Evolutionary conservation across 2,797 vertebrate species (phyloP), one percentile per base, ranked within the genome.

Genomic region (Artibeus lituratus): DNA sequence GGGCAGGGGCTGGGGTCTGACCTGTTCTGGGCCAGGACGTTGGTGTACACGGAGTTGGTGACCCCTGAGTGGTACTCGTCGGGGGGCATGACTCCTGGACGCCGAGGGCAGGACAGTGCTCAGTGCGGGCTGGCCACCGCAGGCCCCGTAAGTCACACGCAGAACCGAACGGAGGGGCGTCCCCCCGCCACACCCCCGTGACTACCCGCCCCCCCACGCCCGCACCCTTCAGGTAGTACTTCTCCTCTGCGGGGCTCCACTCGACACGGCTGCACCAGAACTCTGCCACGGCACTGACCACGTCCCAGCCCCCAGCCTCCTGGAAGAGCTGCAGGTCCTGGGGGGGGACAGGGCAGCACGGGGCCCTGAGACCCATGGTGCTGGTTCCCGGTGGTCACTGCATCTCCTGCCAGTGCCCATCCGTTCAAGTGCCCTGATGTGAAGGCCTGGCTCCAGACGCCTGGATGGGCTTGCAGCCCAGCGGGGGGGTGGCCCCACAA

Each of bases 191-290:
- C 8, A 1, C 16, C 5, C n/a, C 82, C 37, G 0, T 2, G 22
- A 55, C 24, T 14, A 47, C 0, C 18, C 11, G 1, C 19, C 35
- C 6, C 18, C 4, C 26, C 69, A 0, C 0, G 65, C 32, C 21
- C 69, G 69, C 94, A 99, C 99, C 99, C 97, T 69, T 98, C 86
- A 99, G 98, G 87, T 99, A 99, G 97, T 99, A 99, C 84, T 98
- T 98, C 65, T 98, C 97, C 62, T 99, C 99, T 29, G 98, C 97
- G 0, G 98, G 69, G 18, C 96, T 99, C 99, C 99, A 99, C 47
- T 98, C 98, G 35, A 99, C 99, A 73, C 99, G 99, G 94, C 99
- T 99, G 96, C 99, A 99, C 99, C 99, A 99, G 96, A 99, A 99
- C 97, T 99, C 99, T 11, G 99, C 99, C 96, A 99, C 98, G 0